Evolutionary conservation across 64 coral and sea anemone genomes (phyloP), one percentile per base, ranked within the genome.

Genomic region (Stichodactyla mertensii): DNA sequence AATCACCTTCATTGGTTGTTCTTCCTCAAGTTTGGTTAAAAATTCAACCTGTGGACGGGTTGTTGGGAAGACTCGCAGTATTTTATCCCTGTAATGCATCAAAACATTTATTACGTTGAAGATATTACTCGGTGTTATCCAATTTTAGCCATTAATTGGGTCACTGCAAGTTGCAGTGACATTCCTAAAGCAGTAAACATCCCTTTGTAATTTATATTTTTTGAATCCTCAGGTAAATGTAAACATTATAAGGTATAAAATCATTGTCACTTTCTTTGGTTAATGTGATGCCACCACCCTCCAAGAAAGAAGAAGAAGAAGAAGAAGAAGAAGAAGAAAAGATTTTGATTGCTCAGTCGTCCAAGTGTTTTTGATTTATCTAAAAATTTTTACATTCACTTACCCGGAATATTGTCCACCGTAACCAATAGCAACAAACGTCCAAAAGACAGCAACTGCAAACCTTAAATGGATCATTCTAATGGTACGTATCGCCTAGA

Each of bases 351-450:
- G 31, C 11, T 79, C 26, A 51, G 51, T 79, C 6, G 77, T 7
- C 27, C n/a, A 77, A 31, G 5, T 27, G 24, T 8, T n/a, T n/a
- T 77, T 18, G 5, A 79, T 7, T 15, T 20, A 31, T 14, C 4
- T 6, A 80, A 52, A 1, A 13, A 53, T 54, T 4, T 31, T 81
- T 2, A 55, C 4, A 54, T 54, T 19, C 5, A 81, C 36, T 54
- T 54, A 81, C 78, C 78, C 78, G 13, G 10, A 7, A 16, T 81
- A 81, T 55, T 81, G 15, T 81, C 78, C 52, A 81, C 51, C 52
- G 53, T 81, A 81, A 20, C 78, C 78, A 81, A 55, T 81, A 81
- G 52, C 52, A 81, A 53, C 69, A 10, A 74, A 4, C 27, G 69
- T 74, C n/a, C 24, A 27, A 23, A 74, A 0, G 4, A 74, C 9